Evolutionary conservation across 2,113 vertebrate species (phyloP), one percentile per base, ranked within the genome.

Genomic region (Engystomops pustulosus): DNA sequence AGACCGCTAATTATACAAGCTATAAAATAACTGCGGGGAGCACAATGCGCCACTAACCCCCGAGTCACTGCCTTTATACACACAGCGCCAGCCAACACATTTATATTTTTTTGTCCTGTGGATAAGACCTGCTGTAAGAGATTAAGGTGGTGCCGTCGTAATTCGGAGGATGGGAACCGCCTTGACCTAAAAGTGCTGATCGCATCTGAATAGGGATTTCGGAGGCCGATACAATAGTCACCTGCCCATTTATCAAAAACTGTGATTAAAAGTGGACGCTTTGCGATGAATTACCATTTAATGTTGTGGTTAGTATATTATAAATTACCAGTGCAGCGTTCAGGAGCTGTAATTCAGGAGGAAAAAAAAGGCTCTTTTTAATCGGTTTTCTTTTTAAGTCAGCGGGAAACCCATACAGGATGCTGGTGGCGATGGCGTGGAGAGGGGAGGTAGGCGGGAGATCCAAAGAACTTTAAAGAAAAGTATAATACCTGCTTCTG

Each of bases 31-130:
- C 75, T 23, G 65, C 79, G 3, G 79, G 65, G 62, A 69, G n/a
- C 45, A 25, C 45, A 55, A 81, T 36, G 79, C 18, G 45, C 38
- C 25, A 68, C 65, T 81, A 55, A 81, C 79, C 79, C 30, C 32
- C 12, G 49, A 77, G 45, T 69, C 65, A 36, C 79, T 23, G 79
- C 62, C 65, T 80, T 36, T 32, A 80, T 58, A 77, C 49, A 77
- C 75, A 58, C 75, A 14, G 12, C 27, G 38, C 12, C 45, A 14
- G 30, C 3, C 12, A 51, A 7, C 44, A 25, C 65, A 53, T 53
- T 77, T 76, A 75, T 75, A n/a, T 75, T 51, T 75, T 10, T 18
- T 47, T 80, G 41, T 47, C 36, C 78, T 80, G 60, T 45, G 78
- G 60, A 9, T 47, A 80, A 17, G 27, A 47, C 45, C 79, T 15